Evolutionary conservation across 2,113 vertebrate species (phyloP), one percentile per base, ranked within the genome.

Genomic region (Apodemus speciosus): DNA sequence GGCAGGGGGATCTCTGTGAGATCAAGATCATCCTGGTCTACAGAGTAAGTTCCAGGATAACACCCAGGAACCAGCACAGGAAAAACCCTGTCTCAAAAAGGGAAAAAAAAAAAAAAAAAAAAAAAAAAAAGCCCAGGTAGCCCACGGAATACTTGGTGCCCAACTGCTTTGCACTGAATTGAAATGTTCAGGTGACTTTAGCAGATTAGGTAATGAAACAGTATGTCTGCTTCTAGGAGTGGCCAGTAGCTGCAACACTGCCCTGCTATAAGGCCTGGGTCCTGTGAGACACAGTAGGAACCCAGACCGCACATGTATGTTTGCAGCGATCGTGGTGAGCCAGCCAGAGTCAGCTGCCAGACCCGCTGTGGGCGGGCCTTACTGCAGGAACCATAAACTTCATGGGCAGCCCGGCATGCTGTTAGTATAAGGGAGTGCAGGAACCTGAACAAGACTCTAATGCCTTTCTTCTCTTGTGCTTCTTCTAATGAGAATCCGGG

Each of bases 331-430:
- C 99, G 98, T 75, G 99, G 98, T 2, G 99, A 99, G 88, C 98
- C 99, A 11, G 98, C 99, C 0, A 99, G 99, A 99, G 99, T 96
- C 99, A 99, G 97, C 76, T 97, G 99, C 98, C 98, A 97, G 97
- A 88, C 99, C 62, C 99, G 99, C 97, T 98, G 99, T 23, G 98
- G 99, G 35, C 98, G 98, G 96, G 98, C 98, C 93, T 97, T 99
- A 96, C 98, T 99, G n/a, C 99, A 99, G 96, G 99, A 99, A 98
- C 99, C 62, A 99, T 99, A 0, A 98, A 99, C 97, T 99, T 99
- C 0, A 99, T 99, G 95, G 99, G 99, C 96, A 0, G 98, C 99
- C 40, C 99, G 99, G 90, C 98, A 99, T 0, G 99, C 30, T 98
- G 99, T 1, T 99, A 99, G 96, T 98, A 99, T 98, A 99, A 99